Conservation (phyloP, 2,888 invertebrate genomes). For the Troides helena region DNA sequence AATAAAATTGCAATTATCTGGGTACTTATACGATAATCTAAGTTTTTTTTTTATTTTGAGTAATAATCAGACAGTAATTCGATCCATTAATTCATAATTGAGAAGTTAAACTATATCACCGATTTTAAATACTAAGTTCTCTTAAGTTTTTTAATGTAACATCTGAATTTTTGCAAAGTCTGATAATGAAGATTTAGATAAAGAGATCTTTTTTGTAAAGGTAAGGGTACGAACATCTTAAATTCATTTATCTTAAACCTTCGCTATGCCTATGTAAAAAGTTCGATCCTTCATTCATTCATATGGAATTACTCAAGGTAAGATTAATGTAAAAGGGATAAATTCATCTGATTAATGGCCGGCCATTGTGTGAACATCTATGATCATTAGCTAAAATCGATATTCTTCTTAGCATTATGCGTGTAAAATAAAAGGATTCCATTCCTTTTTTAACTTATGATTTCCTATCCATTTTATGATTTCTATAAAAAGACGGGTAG, state of each 20-base stretch:
- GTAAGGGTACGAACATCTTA: no score
- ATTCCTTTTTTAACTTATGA: no score
- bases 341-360: slow-evolving; percentile 20
- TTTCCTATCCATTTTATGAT: no score
- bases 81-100: not conserved
- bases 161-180: not conserved
- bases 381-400: not conserved
- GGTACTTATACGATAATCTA: no score
- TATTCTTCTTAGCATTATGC: not conserved
- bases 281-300: slow-evolving; percentile 6
- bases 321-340: slow-evolving; percentile 16
- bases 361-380: slow-evolving; percentile 5
- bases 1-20: no score
- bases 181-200: not conserved
- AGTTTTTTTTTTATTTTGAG: no score
- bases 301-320: slow-evolving; percentile 7
- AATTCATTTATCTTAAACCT: slow-evolving; percentile 12
- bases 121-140: not conserved
- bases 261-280: not conserved
- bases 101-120: not conserved
- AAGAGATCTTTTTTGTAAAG: not conserved
- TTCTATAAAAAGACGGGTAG: no score
- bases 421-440: not conserved
- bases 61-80: not conserved
- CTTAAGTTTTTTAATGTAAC: not conserved